Conservation (phyloP, 2,888 invertebrate genomes). For the Catotricha subobsoleta region DNA sequence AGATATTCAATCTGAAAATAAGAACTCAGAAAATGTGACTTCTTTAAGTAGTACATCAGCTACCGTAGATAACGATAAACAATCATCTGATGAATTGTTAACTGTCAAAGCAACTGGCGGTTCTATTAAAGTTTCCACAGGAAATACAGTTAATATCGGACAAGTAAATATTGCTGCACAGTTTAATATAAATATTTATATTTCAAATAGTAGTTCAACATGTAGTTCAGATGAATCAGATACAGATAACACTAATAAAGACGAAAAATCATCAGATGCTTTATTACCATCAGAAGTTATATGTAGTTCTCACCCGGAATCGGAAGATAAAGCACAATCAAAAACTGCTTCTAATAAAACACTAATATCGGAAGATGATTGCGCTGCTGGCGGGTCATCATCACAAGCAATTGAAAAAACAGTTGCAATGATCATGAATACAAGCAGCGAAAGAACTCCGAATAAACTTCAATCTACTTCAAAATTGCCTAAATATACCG, state of each 20-base stretch:
- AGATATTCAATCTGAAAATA: too few species aligned
- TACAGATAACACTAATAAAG: background rate
- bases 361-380: too few species aligned
- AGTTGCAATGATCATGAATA: background rate
- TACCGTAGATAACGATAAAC: too few species aligned
- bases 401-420: too few species aligned
- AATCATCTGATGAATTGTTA: too few species aligned
- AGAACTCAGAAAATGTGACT: too few species aligned
- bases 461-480: background rate
- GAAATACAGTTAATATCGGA: background rate
- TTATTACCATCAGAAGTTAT: background rate
- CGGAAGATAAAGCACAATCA: background rate
- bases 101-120: background rate
- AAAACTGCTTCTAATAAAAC: background rate
- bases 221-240: background rate
- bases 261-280: background rate
- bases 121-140: background rate
- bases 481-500: too few species aligned
- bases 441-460: background rate
- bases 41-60: too few species aligned
- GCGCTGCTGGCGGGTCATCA: too few species aligned
- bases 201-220: conserved; percentile 15
- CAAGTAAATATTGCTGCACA: conserved; percentile 26
- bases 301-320: background rate
- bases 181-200: conserved; percentile 26